Percentiles rank a stretch among this genome's conserved stretches.
Conservation (phyloP, 2,797 vertebrate genomes). For the Lepilemur septentrionalis region DNA sequence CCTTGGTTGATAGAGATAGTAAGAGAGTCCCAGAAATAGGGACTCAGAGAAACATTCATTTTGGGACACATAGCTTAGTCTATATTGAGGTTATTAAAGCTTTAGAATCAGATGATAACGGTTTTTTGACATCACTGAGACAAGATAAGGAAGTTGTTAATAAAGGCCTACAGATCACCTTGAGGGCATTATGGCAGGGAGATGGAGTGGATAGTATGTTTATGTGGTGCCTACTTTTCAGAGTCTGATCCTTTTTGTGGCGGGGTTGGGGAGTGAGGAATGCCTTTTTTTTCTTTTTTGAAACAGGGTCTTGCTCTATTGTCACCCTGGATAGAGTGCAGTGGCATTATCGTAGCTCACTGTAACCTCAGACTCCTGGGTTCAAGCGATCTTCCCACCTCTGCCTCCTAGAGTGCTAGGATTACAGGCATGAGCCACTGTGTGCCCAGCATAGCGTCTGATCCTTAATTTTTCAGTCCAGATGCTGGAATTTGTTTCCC, state of each 20-base stretch:
- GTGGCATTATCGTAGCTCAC: too few species aligned
- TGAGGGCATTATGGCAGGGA: background rate
- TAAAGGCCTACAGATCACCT: background rate
- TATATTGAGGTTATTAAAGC: background rate
- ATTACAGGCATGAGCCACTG: too few species aligned
- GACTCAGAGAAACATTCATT: background rate
- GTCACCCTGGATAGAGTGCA: too few species aligned
- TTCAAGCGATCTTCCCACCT: too few species aligned
- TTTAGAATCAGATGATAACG: conserved; percentile 5
- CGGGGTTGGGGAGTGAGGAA: too few species aligned
- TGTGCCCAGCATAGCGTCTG: too few species aligned
- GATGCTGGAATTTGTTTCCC: conserved; percentile 1
- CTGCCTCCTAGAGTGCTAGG: too few species aligned
- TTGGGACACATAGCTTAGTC: background rate
- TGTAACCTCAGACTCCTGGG: too few species aligned
- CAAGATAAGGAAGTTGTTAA: background rate
- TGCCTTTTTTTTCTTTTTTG: too few species aligned
- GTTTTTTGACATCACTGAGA: conserved; percentile 26
- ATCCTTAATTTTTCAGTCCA: conserved; percentile 39
- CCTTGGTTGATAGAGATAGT: background rate
- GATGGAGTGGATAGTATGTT: background rate
- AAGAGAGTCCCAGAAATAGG: background rate
- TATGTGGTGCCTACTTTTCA: background rate
- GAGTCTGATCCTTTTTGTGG: background rate
- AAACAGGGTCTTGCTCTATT: too few species aligned